Evolutionary conservation across 2,797 vertebrate genomes (phyloP), one percentile per base, ranked within the genome.

Genomic region (Coracias cyanogaster): DNA sequence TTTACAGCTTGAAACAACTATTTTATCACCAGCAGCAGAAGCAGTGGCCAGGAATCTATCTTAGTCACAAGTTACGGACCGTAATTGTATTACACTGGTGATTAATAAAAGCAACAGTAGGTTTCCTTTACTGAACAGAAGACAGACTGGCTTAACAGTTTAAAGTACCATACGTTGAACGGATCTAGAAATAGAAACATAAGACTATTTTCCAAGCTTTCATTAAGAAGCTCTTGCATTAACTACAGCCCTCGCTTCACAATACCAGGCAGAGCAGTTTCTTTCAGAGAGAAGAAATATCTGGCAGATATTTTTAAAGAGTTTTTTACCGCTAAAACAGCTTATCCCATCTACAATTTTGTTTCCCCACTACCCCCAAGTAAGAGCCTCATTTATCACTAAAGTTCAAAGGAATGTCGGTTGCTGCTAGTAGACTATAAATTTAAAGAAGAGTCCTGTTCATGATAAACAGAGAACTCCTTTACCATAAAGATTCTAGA

Each of bases 1-100:
- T 97, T 99, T 99, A 82, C 99, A 98, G 97, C 98, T 99, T 92
- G 99, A 99, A 89, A 99, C 97, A 85, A 99, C 98, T 96, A 99
- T 98, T 97, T 99, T 99, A 98, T 99, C 99, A 65, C 99, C 99
- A 61, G 97, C 96, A 97, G 98, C 98, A 98, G 99, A 99, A 78
- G 99, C 98, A 64, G 98, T 99, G 90, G 99, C 99, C 95, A 99
- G 96, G 97, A 99, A 99, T 97, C 99, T 99, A 96, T 99, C 99
- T 99, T 97, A 97, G 89, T 65, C 64, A 96, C 72, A 82, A 90
- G 93, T 97, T 94, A 97, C 24, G 98, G 98, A 97, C 95, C 45
- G 90, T 84, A 96, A 92, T 11, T 91, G n/a, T n/a, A 52, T 74
- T 80, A 82, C 31, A 85, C 28, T 55, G 14, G 60, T 57, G 51